These are phyloP conservation scores for Plebejus argus DNA, from an alignment of 2,888 invertebrate species.

Conservation along the genomic window DNA sequence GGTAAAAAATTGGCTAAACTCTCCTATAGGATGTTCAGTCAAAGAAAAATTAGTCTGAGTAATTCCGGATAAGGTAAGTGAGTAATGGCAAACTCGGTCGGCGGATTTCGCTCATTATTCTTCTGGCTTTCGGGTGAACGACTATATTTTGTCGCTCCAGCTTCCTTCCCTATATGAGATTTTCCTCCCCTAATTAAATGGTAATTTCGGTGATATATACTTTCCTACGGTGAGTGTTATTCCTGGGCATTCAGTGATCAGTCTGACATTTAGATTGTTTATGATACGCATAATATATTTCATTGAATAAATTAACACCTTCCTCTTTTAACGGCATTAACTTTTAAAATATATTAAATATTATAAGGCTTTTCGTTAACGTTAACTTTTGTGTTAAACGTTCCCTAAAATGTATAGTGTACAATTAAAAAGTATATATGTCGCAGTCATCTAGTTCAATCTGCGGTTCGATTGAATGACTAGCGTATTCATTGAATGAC, in stretches of 20 bases:
- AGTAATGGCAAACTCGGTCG: constrained; percentile 44
- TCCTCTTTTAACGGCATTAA: no score
- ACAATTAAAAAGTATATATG: no score
- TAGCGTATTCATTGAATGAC: no score
- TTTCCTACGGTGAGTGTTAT: neutral
- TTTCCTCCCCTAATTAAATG: constrained; percentile 8
- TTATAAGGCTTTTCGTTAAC: no score
- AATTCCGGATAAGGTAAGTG: constrained; percentile 36
- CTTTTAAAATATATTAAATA: no score
- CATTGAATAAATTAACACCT: no score
- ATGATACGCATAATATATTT: no score
- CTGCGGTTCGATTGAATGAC: no score
- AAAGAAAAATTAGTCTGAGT: constrained; percentile 39
- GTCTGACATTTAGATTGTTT: neutral
- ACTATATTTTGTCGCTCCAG: constrained; percentile 66
- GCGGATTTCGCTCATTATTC: constrained; percentile 63
- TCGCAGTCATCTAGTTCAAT: no score
- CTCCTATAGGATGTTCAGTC: constrained; percentile 37
- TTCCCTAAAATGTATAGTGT: no score
- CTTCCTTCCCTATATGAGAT: constrained; percentile 58
- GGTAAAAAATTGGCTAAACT: constrained; percentile 36
- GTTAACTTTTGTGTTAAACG: no score
- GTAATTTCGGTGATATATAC: neutral
- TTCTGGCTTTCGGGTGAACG: constrained; percentile 63
- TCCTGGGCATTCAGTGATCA: neutral